phyloP scores from a whole-genome alignment of 2,113 vertebrate species.

The Hepsetus odoe region DNA sequence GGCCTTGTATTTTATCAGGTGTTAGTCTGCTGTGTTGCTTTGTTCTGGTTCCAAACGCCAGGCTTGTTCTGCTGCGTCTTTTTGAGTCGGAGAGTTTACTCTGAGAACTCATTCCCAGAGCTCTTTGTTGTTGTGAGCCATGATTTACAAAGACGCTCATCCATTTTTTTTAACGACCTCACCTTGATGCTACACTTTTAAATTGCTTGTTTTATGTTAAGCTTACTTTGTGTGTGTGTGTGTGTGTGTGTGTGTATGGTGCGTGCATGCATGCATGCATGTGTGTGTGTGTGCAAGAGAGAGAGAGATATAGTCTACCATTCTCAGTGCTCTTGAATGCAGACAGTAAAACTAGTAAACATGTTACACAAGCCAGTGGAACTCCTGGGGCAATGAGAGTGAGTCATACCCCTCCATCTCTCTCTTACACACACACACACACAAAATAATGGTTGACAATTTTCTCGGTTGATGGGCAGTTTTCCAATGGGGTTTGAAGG shows the following conservation, averaged over 20 bases:
- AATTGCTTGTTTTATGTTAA: background rate
- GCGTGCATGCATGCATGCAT: background rate
- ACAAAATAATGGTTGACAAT: background rate
- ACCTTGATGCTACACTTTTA: background rate
- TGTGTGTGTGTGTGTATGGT: conserved; percentile 8
- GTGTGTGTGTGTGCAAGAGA: background rate
- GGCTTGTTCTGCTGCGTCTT: background rate
- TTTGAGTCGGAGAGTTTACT: background rate
- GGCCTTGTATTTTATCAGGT: background rate
- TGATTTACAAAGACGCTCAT: background rate
- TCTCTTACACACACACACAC: background rate
- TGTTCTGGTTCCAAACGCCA: background rate
- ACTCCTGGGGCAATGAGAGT: background rate
- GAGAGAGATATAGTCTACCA: background rate
- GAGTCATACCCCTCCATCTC: background rate
- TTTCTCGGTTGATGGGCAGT: conserved; percentile 21
- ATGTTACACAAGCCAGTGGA: conserved; percentile 5
- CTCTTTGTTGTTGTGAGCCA: background rate
- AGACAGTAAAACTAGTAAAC: background rate
- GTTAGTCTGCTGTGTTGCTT: background rate
- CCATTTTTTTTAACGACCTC: background rate
- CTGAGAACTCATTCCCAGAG: conserved; percentile 12
- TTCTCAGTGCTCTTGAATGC: background rate
- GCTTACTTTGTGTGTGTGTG: background rate
- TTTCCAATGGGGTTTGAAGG: conserved; percentile 31